Evolutionary conservation across 2,888 invertebrate species (phyloP), one percentile per base, ranked within the genome.

Genomic region (Nymphalis polychloros): DNA sequence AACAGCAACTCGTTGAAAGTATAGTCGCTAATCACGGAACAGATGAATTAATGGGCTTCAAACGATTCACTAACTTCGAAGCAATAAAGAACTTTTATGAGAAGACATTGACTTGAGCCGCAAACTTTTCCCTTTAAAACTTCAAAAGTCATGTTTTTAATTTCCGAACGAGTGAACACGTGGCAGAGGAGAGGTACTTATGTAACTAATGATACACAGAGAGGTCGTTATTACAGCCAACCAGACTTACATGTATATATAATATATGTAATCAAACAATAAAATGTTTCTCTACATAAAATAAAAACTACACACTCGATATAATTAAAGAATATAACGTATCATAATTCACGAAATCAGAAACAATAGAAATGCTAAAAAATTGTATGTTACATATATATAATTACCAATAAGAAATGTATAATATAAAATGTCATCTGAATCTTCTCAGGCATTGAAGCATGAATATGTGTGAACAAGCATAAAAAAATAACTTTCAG

Each of bases 111-210:
- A 76, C 77, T 77, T 73, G 72, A 71, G 65, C 73, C 72, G 70
- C 67, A 74, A 88, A 87, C 83, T 87, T 89, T 83, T 77, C 86
- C 84, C 84, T 87, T 84, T 81, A 80, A 80, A 87, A 73, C 71
- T 87, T 84, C 78, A 80, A 81, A 85, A 85, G 85, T 80, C 83
- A 80, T 86, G 89, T 86, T 88, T 89, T 88, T 88, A 87, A 88
- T 88, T 88, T 89, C 87, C 87, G 81, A 85, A 84, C 81, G 84
- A 85, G 81, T 83, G 85, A 84, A 73, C 86, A 83, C 85, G 85
- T 82, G 82, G 77, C 10, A 41, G 41, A 41, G 41, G 41, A 41
- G 41, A 41, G 59, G 81, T 80, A 75, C 83, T 82, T 82, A 80
- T 75, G 46, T 77, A 79, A 81, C 79, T 75, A 72, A 68, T 71